A percentile compares a stretch with the other conserved stretches of the same genome.
phyloP scores from a whole-genome alignment of 2,888 invertebrate genomes.

The Frankliniella fusca region DNA sequence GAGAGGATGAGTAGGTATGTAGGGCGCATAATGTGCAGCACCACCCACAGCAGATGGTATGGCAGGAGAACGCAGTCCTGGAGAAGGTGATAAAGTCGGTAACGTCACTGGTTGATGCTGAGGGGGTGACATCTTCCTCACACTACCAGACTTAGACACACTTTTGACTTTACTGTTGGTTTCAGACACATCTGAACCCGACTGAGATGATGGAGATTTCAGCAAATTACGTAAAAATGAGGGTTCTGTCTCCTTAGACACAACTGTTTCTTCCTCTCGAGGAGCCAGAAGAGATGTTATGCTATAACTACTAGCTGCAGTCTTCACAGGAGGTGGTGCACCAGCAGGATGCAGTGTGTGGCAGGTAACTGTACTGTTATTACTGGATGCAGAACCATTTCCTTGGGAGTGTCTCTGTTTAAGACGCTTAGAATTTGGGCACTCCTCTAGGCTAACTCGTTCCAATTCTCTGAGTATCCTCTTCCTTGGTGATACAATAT shows the following conservation, averaged over 20 bases:
- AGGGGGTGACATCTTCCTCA: conserved; percentile 8
- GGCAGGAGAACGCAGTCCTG: conserved; percentile 37
- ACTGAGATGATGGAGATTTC: conserved; percentile 49
- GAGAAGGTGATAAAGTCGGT: conserved; percentile 46
- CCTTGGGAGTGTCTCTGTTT: conserved; percentile 45
- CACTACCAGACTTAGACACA: neutral
- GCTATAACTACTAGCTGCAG: conserved; percentile 66
- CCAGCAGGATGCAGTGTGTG: conserved; percentile 3
- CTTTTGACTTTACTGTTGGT: conserved; percentile 8
- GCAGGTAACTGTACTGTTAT: conserved; percentile 42
- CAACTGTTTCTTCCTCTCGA: conserved; percentile 47
- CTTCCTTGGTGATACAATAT: conserved; percentile 75
- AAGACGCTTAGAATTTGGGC: conserved; percentile 49
- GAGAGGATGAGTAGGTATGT: conserved; percentile 27
- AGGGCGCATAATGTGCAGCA: conserved; percentile 25
- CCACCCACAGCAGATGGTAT: conserved; percentile 27
- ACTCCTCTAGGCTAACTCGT: conserved; percentile 65
- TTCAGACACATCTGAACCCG: neutral
- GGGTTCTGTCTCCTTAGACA: conserved; percentile 39
- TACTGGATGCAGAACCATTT: conserved; percentile 39
- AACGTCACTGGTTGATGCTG: conserved; percentile 35
- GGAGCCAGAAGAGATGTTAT: conserved; percentile 75
- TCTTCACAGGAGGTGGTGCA: neutral
- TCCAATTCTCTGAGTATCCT: conserved; percentile 78
- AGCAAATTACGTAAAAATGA: conserved; percentile 45